These are phyloP conservation scores for Alces alces DNA, from an alignment of 2,113 vertebrate species.

Conservation along the genomic window DNA sequence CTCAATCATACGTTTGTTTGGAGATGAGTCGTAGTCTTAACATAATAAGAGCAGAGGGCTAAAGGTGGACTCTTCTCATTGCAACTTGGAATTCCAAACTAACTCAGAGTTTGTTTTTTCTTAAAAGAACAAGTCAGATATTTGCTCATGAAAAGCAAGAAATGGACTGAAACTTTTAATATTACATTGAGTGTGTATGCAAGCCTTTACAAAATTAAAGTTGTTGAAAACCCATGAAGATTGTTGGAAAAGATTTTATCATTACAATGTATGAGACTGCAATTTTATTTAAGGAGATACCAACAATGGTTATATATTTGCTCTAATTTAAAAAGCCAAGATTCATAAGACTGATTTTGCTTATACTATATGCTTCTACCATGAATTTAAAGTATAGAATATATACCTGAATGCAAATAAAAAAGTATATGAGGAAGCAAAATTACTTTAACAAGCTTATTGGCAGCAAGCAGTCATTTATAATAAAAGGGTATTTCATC, in stretches of 20 bases:
- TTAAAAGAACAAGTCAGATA: slow-evolving; percentile 21
- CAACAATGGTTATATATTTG: not conserved
- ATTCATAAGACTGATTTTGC: not conserved
- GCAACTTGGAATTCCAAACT: slow-evolving; percentile 71
- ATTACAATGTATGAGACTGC: not conserved
- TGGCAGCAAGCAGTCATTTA: not conserved
- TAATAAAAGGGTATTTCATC: not conserved
- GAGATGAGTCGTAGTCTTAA: slow-evolving; percentile 89
- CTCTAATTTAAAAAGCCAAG: not conserved
- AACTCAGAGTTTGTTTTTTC: slow-evolving; percentile 34
- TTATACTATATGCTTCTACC: not conserved
- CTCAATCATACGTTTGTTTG: slow-evolving; percentile 86
- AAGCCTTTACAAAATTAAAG: slow-evolving; percentile 49
- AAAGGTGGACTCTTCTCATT: slow-evolving; percentile 74
- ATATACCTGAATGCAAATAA: not conserved
- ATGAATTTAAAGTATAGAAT: not conserved
- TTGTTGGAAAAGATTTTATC: not conserved
- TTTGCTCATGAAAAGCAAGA: slow-evolving; percentile 9
- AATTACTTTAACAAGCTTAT: not conserved
- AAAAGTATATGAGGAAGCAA: not conserved
- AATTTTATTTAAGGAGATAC: not conserved
- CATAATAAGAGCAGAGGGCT: slow-evolving; percentile 78
- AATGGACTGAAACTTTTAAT: not conserved
- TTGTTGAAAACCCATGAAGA: not conserved
- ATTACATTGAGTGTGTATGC: slow-evolving; percentile 26